Evolutionary conservation across 2,888 invertebrate genomes (phyloP), one percentile per base, ranked within the genome.

Genomic region (Ischnus inquisitorius): DNA sequence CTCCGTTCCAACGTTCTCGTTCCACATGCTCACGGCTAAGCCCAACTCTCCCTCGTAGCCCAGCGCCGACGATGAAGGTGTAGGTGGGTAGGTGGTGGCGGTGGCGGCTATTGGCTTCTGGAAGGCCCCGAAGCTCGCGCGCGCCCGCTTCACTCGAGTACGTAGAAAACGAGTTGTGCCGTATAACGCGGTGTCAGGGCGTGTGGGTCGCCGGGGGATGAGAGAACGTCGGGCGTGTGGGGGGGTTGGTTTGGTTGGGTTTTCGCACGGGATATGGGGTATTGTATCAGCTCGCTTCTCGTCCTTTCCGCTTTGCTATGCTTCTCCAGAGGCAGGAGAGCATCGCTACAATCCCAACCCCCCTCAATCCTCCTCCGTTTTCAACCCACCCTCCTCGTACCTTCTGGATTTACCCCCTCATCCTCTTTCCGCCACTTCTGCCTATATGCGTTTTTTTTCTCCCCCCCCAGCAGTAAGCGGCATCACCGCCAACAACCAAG

Each of bases 111-210:
- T 92, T 90, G 90, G 91, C 90, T 91, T 85, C 90, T 88, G 89
- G 88, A 87, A 90, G 88, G 82, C 88, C 34, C 34, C 87, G 87
- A 87, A 87, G 69, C 67, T 43, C 64, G 76, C 51, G 76, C 51
- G 67, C 71, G 76, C 65, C 57, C 68, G 79, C 84, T 76, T 76
- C 16, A 46, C 75, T 67, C 79, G 84, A 81, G 83, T 85, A 85
- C 81, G 77, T 88, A 91, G 89, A 87, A 91, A 92, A 89, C 89
- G 89, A 91, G 90, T 91, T 89, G 91, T 88, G 88, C 89, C 89
- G 89, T 90, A 90, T 89, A 91, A 90, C 89, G 88, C 84, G 75
- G 83, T 85, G 79, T 84, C 84, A 79, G 82, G 76, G 82, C 77
- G 82, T 81, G 78, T 72, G 72, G 72, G 65, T 78, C 65, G 62